Base-by-base conservation (phyloP, 2,113 vertebrate genomes). In the Syngnathoides biaculeatus region DNA sequence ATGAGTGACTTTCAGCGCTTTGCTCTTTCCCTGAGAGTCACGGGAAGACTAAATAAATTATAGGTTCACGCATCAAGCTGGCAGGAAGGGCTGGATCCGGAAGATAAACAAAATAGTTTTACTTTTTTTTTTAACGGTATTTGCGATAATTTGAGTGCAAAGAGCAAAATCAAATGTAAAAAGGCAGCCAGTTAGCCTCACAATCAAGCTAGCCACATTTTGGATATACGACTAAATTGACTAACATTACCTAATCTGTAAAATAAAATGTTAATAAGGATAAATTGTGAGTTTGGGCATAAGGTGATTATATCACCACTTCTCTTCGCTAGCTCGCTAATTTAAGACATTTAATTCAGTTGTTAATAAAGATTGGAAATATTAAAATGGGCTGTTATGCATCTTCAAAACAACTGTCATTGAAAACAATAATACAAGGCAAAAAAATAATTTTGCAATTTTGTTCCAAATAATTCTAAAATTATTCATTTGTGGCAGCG, bases 1-100 rank as follows among this genome's bases (percentile, higher is more conserved):
- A 78, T 55, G 77, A 75, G 68, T 79, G 80, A 77, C 73, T 72
- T 80, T 64, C 6, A 61, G 75, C 61, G 65, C 63, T 27, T 81
- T 85, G 69, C 68, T 74, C 79, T 77, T 80, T 72, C 70, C 73
- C 57, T 72, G 79, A 79, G 69, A 85, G 79, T 67, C 67, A 71
- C 81, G 7, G 78, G 77, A 65, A 68, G 74, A 81, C 66, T 91
- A 84, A 91, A 91, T 91, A 90, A 91, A 90, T 86, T 82, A 89
- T 85, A 67, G 68, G 69, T 75, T 81, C 63, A 69, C 72, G 74
- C 75, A 72, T 82, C 81, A 81, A 68, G 27, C 67, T 74, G 76
- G 71, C 78, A 77, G 82, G 75, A 81, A 76, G 78, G 71, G n/a
- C 52, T 3, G 11, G 22, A 53, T 11, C 19, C 19, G 20, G n/a